Conservation (phyloP, 2,113 vertebrate genomes). For the Bagarius yarrelli region DNA sequence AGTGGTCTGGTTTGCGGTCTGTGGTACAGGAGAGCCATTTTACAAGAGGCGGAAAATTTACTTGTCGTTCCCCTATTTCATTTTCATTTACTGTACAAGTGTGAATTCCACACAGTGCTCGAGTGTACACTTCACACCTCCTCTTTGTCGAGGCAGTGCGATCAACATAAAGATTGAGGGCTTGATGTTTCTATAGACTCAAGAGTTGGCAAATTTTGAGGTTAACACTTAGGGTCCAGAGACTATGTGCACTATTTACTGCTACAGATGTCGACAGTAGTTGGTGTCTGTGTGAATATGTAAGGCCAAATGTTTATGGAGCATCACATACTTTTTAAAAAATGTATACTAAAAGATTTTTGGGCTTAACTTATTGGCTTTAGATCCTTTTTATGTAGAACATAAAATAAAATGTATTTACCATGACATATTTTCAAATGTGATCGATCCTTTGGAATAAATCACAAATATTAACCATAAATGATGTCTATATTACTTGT, state of each 20-base stretch:
- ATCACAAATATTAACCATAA: too few species aligned
- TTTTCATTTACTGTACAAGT: not conserved
- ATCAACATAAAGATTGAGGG: conserved; percentile 1
- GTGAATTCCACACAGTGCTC: not conserved
- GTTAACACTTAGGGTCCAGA: conserved; percentile 6
- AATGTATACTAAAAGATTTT: not conserved
- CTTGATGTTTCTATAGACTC: conserved; percentile 8
- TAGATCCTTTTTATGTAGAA: too few species aligned
- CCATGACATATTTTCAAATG: too few species aligned
- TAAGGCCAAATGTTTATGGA: not conserved
- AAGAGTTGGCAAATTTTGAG: conserved; percentile 11
- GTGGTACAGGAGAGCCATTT: not conserved
- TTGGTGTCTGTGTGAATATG: not conserved
- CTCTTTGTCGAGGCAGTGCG: not conserved
- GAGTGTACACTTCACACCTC: not conserved
- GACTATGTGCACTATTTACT: not conserved
- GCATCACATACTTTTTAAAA: too few species aligned
- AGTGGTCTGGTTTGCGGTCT: not conserved
- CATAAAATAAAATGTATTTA: too few species aligned
- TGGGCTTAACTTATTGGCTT: too few species aligned
- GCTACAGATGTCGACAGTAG: not conserved
- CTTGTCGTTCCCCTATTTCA: not conserved
- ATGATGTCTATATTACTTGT: too few species aligned
- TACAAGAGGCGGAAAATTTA: not conserved
- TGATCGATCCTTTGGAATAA: too few species aligned